Conservation (phyloP, 1,140 invertebrate species). For the Orius insidiosus region DNA sequence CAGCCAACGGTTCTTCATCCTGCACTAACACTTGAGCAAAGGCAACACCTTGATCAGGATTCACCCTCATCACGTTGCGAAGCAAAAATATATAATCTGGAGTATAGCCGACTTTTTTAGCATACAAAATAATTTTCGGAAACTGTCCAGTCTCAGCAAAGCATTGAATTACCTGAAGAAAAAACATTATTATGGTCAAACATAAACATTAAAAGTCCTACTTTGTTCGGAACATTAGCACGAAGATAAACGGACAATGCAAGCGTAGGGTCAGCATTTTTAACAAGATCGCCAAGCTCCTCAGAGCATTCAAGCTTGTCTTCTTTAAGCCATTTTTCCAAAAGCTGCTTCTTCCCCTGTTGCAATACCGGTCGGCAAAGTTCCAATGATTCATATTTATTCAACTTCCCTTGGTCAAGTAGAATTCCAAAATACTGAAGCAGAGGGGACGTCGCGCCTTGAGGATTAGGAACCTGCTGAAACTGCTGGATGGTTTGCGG, state of each 20-base stretch:
- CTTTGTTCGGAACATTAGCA: slow-evolving; percentile 94
- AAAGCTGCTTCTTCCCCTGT: slow-evolving; percentile 78
- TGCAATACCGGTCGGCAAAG: slow-evolving; percentile 87
- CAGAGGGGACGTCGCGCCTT: slow-evolving; percentile 87
- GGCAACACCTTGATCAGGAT: slow-evolving; percentile 80
- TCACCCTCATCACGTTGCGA: slow-evolving; percentile 91
- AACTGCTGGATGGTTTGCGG: slow-evolving; percentile 96
- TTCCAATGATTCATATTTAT: slow-evolving; percentile 97
- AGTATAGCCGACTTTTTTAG: slow-evolving; percentile 97
- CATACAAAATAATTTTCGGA: slow-evolving; percentile 98
- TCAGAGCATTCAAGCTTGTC: slow-evolving; percentile 98
- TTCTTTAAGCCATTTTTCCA: slow-evolving; percentile 99
- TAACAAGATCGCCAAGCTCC: slow-evolving; percentile 93
- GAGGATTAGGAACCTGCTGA: slow-evolving; percentile 85
- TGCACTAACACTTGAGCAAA: slow-evolving; percentile 92
- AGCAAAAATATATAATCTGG: slow-evolving; percentile 95
- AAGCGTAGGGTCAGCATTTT: slow-evolving; percentile 85
- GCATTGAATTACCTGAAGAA: slow-evolving; percentile 78
- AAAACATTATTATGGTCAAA: slow-evolving; percentile 5
- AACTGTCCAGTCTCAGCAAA: slow-evolving; percentile 99
- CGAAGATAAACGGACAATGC: slow-evolving; percentile 93
- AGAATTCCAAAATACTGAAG: slow-evolving; percentile 98
- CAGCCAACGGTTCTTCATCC: slow-evolving; percentile 93
- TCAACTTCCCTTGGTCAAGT: slow-evolving; percentile 74
- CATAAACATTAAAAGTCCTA: slow-evolving; percentile 21